Evolutionary conservation across 2,797 vertebrate species (phyloP).

Genomic region (Sebastes reedi): DNA sequence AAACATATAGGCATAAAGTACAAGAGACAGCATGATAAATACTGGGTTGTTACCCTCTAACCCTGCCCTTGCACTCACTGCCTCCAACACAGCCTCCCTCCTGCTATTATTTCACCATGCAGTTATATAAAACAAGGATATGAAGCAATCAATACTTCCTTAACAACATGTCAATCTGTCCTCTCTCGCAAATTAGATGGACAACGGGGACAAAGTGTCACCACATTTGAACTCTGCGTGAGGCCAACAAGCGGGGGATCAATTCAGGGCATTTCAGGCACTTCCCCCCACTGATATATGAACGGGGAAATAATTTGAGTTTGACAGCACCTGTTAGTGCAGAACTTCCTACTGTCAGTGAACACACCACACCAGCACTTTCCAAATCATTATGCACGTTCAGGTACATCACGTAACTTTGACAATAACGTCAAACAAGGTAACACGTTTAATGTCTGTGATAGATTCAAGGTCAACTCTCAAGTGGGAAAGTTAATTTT

Average conservation of each 20-base stretch:
- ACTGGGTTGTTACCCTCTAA: neutral
- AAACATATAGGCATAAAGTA: neutral
- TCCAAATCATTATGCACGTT: neutral
- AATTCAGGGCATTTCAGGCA: neutral
- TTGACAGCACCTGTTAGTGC: neutral
- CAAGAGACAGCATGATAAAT: neutral
- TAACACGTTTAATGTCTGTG: neutral
- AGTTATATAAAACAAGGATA: slow-evolving; percentile 61
- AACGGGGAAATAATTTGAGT: neutral
- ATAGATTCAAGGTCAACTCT: neutral
- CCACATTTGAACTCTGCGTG: slow-evolving; percentile 5
- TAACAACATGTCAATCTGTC: slow-evolving; percentile 19
- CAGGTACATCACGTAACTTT: neutral
- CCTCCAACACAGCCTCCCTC: neutral
- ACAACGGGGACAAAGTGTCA: slow-evolving; percentile 20
- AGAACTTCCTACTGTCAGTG: neutral
- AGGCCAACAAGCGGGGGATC: neutral
- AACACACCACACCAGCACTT: neutral
- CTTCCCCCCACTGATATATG: neutral
- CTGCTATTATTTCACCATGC: slow-evolving; percentile 24
- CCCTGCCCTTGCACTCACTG: neutral
- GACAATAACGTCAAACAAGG: neutral
- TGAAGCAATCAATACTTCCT: slow-evolving; percentile 47
- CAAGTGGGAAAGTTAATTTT: neutral
- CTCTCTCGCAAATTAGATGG: neutral